Base-by-base conservation (phyloP, 2,797 vertebrate genomes). In the Scyliorhinus canicula region DNA sequence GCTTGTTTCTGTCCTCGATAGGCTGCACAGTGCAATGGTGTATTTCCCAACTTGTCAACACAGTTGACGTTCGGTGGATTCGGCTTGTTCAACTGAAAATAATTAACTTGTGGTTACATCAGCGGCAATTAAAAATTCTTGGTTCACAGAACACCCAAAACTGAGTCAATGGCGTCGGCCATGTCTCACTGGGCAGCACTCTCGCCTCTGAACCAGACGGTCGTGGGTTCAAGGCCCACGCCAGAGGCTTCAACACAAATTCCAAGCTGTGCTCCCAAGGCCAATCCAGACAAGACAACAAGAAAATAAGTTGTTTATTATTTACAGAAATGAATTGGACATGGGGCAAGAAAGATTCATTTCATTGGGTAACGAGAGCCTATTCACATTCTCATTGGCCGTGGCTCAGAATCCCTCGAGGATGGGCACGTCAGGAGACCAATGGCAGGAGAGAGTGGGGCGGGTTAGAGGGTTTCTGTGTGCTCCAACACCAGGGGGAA, bases 1-100 rank as follows among this genome's bases (percentile, higher is more conserved):
- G 98, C 99, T 40, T 98, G 97, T 95, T 98, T 98, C 96, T 99
- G 98, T 95, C 98, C 98, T 95, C 98, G 98, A 97, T 99, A 98
- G 9, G 98, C 98, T 11, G 98, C 98, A 96, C 98, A 98, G 95
- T 99, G 99, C 96, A 99, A 96, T 0, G 98, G 98, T 0, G 98
- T 99, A 93, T 99, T 99, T 94, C 98, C 98, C 96, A 98, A 96
- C 24, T 97, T 97, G 96, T 99, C 98, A 44, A 96, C 97, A 96
- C 98, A 99, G 96, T 99, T 98, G 95, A 99, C 97, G 95, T 98
- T 96, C 74, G 98, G 98, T 95, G 97, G 97, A 35, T 97, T 98
- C 40, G 97, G 97, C 90, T 95, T 97, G 96, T 97, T 97, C 95
- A 99, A 97, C 99, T 99, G 95, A 95, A 95, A 95, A 71, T 11